These are phyloP conservation scores for Tricholauxania praeusta DNA, from an alignment of 2,888 invertebrate genomes.

Conservation along the genomic window DNA sequence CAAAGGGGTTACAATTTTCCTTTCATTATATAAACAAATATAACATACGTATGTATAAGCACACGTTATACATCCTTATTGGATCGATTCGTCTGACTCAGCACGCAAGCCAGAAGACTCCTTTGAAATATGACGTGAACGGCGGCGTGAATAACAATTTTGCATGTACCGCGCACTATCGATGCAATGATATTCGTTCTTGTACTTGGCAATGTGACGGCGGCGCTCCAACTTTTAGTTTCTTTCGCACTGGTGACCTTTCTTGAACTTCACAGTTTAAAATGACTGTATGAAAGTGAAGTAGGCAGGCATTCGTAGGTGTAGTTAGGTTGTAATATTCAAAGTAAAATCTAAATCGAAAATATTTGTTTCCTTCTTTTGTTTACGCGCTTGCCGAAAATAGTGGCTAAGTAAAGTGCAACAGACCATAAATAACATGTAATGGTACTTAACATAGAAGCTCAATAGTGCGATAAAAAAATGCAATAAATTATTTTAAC, in stretches of 20 bases:
- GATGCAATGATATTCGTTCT: slow-evolving; percentile 1
- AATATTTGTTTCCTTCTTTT: not conserved
- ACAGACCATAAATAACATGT: too few relatives aligned
- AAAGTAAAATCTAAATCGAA: too few relatives aligned
- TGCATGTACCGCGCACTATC: not conserved
- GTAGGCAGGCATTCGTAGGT: too few relatives aligned
- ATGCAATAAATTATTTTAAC: too few relatives aligned
- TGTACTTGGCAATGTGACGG: not conserved
- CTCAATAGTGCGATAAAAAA: too few relatives aligned
- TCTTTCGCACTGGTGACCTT: slow-evolving; percentile 36
- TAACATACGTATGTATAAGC: too few relatives aligned
- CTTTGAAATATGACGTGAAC: not conserved
- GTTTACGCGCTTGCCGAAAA: not conserved
- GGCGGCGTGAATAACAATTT: not conserved
- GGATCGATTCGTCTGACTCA: slow-evolving; percentile 22
- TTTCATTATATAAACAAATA: too few relatives aligned
- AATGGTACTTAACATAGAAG: too few relatives aligned
- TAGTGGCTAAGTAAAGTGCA: slow-evolving; percentile 2
- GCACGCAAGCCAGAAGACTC: slow-evolving; percentile 22
- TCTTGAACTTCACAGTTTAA: slow-evolving; percentile 15
- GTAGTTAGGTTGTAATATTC: too few relatives aligned
- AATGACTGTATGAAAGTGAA: not conserved
- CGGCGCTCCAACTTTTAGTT: not conserved
- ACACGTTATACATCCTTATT: not conserved
- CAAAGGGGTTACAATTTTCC: too few relatives aligned